These are phyloP conservation scores for Lates calcarifer DNA, from an alignment of 2,113 vertebrate species.

Conservation along the genomic window DNA sequence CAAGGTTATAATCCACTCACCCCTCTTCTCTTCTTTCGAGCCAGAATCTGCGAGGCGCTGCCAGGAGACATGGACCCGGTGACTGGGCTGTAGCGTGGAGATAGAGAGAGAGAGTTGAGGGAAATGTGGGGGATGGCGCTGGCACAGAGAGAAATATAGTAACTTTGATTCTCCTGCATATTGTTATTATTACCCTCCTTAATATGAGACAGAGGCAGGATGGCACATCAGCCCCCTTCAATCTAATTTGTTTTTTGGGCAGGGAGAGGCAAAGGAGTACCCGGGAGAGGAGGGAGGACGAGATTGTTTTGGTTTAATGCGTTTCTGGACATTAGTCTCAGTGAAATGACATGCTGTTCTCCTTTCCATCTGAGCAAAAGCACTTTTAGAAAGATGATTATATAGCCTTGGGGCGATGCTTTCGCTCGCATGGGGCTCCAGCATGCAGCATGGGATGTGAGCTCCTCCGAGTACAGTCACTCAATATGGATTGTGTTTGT, in stretches of 20 bases:
- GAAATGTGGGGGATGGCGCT: conserved; percentile 26
- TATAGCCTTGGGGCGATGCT: conserved; percentile 72
- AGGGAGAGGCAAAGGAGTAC: conserved; percentile 61
- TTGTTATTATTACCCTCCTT: conserved; percentile 84
- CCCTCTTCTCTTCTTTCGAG: conserved; percentile 96
- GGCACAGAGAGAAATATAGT: conserved; percentile 56
- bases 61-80: conserved; percentile 91
- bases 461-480: conserved; percentile 59
- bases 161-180: conserved; percentile 81
- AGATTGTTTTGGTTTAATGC: conserved; percentile 75
- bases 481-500: conserved; percentile 83
- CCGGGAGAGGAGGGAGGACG: conserved; percentile 67
- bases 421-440: conserved; percentile 62
- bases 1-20: conserved; percentile 82
- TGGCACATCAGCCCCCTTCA: conserved; percentile 81
- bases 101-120: conserved; percentile 21
- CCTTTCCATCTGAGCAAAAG: conserved; percentile 72
- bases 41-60: conserved; percentile 92
- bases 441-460: conserved; percentile 53
- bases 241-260: conserved; percentile 80
- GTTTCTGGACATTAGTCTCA: conserved; percentile 81
- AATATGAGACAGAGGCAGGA: conserved; percentile 82
- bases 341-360: conserved; percentile 80
- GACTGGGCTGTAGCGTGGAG: conserved; percentile 85
- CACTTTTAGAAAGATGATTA: conserved; percentile 79